Conservation (phyloP, 2,888 invertebrate genomes). For the Hyppa rectilinea region DNA sequence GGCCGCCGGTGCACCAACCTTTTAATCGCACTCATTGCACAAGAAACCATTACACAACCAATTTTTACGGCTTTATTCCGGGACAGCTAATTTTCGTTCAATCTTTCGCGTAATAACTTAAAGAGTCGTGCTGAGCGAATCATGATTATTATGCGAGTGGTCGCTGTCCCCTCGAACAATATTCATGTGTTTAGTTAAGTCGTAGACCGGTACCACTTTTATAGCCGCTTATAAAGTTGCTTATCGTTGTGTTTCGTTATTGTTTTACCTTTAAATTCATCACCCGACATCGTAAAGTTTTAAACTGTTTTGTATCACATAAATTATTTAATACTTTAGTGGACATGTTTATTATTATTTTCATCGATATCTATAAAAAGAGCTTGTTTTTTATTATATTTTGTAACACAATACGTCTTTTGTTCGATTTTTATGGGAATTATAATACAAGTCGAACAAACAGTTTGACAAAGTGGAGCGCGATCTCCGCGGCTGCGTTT, state of each 20-base stretch:
- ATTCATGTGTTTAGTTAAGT: conserved; percentile 79
- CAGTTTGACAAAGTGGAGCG: conserved; percentile 48
- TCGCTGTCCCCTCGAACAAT: conserved; percentile 76
- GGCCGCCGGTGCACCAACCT: conserved; percentile 70
- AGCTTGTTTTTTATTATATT: conserved; percentile 54
- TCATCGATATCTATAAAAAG: conserved; percentile 66
- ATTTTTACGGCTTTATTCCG: conserved; percentile 78
- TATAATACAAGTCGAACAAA: conserved; percentile 48
- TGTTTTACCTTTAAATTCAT: conserved; percentile 70
- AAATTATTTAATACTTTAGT: conserved; percentile 66
- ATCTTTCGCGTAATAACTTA: conserved; percentile 83
- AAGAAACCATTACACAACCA: conserved; percentile 71
- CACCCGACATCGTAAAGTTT: conserved; percentile 66
- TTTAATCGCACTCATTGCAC: conserved; percentile 74
- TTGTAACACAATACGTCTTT: conserved; percentile 56
- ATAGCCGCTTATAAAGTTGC: conserved; percentile 73
- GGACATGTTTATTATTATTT: conserved; percentile 68
- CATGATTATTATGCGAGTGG: conserved; percentile 83
- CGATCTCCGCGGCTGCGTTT: conserved; percentile 58
- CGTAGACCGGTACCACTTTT: conserved; percentile 73
- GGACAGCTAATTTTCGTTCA: conserved; percentile 82
- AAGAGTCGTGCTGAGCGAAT: conserved; percentile 84
- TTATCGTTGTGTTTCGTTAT: conserved; percentile 71
- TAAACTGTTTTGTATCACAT: conserved; percentile 67
- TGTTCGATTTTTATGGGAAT: conserved; percentile 50